Evolutionary conservation across 2,888 invertebrate genomes (phyloP), one percentile per base, ranked within the genome.

Genomic region (Chrysotoxum bicinctum): DNA sequence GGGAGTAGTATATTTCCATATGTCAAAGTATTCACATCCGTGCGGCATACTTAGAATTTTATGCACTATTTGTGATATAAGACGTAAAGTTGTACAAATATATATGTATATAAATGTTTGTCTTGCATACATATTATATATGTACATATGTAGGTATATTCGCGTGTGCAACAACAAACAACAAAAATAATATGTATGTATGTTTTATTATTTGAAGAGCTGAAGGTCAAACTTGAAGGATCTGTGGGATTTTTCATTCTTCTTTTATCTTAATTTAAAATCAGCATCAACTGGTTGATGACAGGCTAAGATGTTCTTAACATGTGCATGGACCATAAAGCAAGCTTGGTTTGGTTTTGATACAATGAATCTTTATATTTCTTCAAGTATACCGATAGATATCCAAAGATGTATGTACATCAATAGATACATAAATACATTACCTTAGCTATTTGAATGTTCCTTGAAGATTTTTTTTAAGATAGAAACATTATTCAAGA

Each of bases 191-290:
- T 12, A 35, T 2, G 12, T 0, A 37, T 1, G 56, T 68, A 69
- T 66, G 60, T 62, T 85, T 75, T 76, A 76, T 81, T 85, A 76
- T 85, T 85, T 85, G 76, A 85, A 80, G 68, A 81, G 72, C 66
- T 72, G 80, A 85, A 85, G 75, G 84, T 85, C 80, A 85, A 85
- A 85, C 72, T 76, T 80, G 75, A 85, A 85, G 80, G 76, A 85
- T 85, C 75, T 72, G 70, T 58, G 75, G 70, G 56, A 74, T 64
- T 75, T 62, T 43, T 64, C 40, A 56, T 75, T 76, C 40, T 75
- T 75, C 26, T 66, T 30, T 54, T 66, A 66, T 75, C 70, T 84
- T 75, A 70, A 80, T 84, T 75, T 84, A 66, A 80, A 84, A 56
- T 72, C 75, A 75, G 66, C 80, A 84, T 66, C 75, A 80, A 80